A percentile compares a stretch with the other conserved stretches of the same genome.
Evolutionary conservation across 2,888 invertebrate species (phyloP).

Genomic region (Philopedon plagiatum): DNA sequence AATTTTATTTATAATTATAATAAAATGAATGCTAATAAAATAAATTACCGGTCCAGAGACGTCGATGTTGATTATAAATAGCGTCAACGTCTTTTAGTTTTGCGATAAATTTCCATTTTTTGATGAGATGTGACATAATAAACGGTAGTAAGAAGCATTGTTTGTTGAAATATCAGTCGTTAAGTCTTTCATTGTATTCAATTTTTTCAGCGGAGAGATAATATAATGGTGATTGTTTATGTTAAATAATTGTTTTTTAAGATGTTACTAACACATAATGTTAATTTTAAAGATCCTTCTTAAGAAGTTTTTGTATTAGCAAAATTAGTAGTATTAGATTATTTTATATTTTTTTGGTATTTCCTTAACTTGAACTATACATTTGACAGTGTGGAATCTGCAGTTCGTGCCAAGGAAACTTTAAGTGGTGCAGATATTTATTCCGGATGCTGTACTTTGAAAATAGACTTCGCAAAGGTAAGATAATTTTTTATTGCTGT

Average conservation of each 20-base stretch:
- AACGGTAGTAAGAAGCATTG: background rate
- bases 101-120: background rate
- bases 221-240: too few relatives aligned
- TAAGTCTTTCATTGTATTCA: conserved; percentile 5
- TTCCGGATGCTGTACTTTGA: conserved; percentile 98
- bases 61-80: background rate
- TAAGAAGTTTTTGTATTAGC: too few relatives aligned
- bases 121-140: background rate
- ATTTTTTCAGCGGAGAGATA: background rate
- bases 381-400: conserved; percentile 95
- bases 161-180: background rate
- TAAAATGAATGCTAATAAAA: too few relatives aligned
- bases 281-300: too few relatives aligned
- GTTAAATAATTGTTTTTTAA: background rate
- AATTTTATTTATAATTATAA: too few relatives aligned
- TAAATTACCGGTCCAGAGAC: too few relatives aligned
- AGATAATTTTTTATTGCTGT: conserved; percentile 66
- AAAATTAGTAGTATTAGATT: background rate
- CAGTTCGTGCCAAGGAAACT: conserved; percentile 93
- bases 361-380: conserved; percentile 68
- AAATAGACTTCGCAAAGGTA: conserved; percentile 99
- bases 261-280: too few relatives aligned
- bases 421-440: conserved; percentile 99
- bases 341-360: conserved; percentile 15
- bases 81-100: background rate